Percentiles rank a stretch among this genome's conserved stretches.
Conservation (phyloP, 1,140 invertebrate genomes). For the Drosophila orena region DNA sequence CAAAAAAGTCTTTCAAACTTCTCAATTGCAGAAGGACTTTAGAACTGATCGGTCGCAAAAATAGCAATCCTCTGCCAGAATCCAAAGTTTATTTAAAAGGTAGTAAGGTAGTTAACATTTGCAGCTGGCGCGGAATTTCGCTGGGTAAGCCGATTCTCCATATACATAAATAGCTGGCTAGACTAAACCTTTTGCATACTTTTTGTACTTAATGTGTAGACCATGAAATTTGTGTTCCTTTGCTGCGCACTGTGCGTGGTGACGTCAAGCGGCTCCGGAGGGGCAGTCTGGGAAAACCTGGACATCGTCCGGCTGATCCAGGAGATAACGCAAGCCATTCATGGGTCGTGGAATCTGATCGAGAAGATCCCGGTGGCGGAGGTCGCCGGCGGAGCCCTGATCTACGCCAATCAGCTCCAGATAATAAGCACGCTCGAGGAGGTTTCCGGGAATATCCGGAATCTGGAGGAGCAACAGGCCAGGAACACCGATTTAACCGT, state of each 20-base stretch:
- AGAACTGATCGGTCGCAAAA: background rate
- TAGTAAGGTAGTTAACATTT: background rate
- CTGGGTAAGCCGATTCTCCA: background rate
- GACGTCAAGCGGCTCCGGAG: background rate
- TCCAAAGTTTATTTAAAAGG: background rate
- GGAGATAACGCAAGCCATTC: constrained; percentile 21
- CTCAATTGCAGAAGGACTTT: background rate
- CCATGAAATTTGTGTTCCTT: constrained; percentile 16
- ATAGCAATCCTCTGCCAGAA: background rate
- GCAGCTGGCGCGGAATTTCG: background rate
- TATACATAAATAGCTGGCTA: too few relatives aligned
- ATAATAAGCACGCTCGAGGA: constrained; percentile 15
- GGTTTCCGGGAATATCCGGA: constrained; percentile 24
- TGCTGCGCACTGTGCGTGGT: constrained; percentile 15
- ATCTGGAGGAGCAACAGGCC: constrained; percentile 24
- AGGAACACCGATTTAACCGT: constrained; percentile 29
- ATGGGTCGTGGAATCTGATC: constrained; percentile 19
- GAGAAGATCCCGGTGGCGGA: background rate
- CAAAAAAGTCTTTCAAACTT: too few relatives aligned
- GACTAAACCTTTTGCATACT: too few relatives aligned
- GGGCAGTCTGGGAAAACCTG: constrained; percentile 3
- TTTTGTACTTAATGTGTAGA: background rate
- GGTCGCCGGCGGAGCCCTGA: constrained; percentile 5
- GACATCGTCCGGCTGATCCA: constrained; percentile 37
- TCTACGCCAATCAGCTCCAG: constrained; percentile 15